Evolutionary conservation across 1,140 invertebrate genomes (phyloP).

Genomic region (Scylla paramamosain): DNA sequence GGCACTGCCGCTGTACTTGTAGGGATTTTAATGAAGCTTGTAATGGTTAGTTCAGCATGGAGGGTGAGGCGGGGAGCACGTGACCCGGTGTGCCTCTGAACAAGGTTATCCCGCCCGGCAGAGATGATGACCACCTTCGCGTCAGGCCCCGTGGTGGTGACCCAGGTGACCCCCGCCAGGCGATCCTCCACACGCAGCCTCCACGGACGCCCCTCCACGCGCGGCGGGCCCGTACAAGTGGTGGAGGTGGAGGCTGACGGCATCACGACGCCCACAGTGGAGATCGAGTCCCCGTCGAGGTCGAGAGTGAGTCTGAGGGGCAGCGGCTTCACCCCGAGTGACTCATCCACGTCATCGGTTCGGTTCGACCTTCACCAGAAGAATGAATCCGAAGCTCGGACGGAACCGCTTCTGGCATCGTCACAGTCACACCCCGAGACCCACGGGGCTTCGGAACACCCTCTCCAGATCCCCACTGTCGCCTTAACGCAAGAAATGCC

Average conservation of each 20-base stretch:
- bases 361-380: conserved; percentile 17
- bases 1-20: background rate
- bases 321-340: background rate
- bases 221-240: conserved; percentile 64
- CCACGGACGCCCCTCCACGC: background rate
- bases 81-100: background rate
- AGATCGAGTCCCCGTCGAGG: conserved; percentile 67
- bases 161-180: conserved; percentile 57
- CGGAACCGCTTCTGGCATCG: background rate
- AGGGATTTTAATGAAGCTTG: background rate
- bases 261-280: conserved; percentile 53
- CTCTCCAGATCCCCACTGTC: background rate
- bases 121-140: conserved; percentile 68
- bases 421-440: background rate
- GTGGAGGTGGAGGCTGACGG: conserved; percentile 68
- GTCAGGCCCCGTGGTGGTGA: conserved; percentile 65
- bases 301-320: conserved; percentile 42
- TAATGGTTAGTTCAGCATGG: background rate
- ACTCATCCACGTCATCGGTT: conserved; percentile 40
- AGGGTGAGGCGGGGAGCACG: background rate
- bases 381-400: background rate
- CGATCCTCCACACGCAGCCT: conserved; percentile 51
- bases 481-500: conserved; percentile 18
- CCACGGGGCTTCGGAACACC: background rate
- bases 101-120: background rate